phyloP scores from a whole-genome alignment of 1,140 invertebrate species.

The Drosophila ohnishii region DNA sequence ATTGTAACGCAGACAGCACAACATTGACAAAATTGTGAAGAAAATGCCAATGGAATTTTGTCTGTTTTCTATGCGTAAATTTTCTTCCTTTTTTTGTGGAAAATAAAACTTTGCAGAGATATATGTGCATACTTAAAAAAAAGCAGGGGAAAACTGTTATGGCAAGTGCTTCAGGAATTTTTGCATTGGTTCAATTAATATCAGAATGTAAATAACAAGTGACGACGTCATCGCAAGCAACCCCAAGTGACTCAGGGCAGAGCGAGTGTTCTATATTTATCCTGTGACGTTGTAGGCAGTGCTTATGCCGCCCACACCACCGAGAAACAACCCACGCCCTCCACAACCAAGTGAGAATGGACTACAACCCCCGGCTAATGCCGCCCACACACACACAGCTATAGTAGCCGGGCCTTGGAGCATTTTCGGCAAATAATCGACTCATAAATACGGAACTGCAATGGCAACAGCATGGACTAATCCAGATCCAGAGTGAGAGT shows the following conservation, averaged over 20 bases:
- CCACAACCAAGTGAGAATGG: conserved; percentile 43
- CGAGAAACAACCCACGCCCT: conserved; percentile 10
- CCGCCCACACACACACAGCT: conserved; percentile 1
- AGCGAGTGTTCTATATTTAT: conserved; percentile 51
- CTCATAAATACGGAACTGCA: conserved; percentile 66
- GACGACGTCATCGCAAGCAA: conserved; percentile 49
- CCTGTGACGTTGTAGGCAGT: conserved; percentile 49
- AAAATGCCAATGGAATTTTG: conserved; percentile 60
- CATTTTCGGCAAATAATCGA: conserved; percentile 57
- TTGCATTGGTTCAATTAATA: conserved; percentile 53
- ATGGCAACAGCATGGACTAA: conserved; percentile 52
- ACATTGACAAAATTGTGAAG: conserved; percentile 64
- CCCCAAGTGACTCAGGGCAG: conserved; percentile 26
- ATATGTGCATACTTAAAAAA: conserved; percentile 8
- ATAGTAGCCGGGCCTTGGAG: background rate
- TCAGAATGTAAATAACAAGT: conserved; percentile 24
- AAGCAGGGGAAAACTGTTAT: conserved; percentile 5
- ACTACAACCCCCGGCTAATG: conserved; percentile 3
- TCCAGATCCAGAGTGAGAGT: conserved; percentile 8
- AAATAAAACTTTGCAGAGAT: conserved; percentile 22
- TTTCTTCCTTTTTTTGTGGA: background rate
- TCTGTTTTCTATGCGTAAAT: conserved; percentile 30
- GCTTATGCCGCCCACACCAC: conserved; percentile 24
- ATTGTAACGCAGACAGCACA: conserved; percentile 55
- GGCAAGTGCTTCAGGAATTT: conserved; percentile 35